A percentile compares a stretch with the other conserved stretches of the same genome.
These are phyloP conservation scores for Athene noctua DNA, from an alignment of 2,113 vertebrate species.

Conservation along the genomic window DNA sequence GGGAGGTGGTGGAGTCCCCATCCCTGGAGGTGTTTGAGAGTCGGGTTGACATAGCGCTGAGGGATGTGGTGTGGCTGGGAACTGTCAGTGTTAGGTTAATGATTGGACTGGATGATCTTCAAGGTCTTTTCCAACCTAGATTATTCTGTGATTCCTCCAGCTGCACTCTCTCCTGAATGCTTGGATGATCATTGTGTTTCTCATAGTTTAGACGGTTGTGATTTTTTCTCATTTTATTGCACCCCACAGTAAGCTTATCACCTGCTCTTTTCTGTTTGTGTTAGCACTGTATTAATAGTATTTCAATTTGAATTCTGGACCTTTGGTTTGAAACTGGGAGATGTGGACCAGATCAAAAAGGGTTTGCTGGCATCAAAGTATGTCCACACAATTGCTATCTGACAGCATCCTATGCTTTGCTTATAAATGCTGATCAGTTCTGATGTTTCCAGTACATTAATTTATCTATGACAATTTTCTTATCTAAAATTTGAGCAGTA, in stretches of 20 bases:
- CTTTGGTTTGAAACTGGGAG: not conserved
- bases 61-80: too few species aligned
- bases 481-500: not conserved
- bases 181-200: not conserved
- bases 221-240: not conserved
- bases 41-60: too few species aligned
- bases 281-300: not conserved
- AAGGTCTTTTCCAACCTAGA: too few species aligned
- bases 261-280: not conserved
- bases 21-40: too few species aligned
- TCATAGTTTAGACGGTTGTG: accelerated
- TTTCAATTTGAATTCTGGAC: conserved; percentile 24
- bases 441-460: not conserved
- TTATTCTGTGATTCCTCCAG: not conserved
- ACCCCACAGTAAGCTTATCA: not conserved
- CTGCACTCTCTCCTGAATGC: not conserved
- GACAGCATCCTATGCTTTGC: not conserved
- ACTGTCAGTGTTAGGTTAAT: too few species aligned
- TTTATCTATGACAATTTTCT: not conserved
- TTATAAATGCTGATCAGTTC: not conserved
- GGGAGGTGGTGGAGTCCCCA: too few species aligned
- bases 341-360: not conserved
- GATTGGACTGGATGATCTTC: too few species aligned
- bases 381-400: not conserved
- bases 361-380: not conserved